Evolutionary conservation across 2,888 invertebrate genomes (phyloP), one percentile per base, ranked within the genome.

Genomic region (Clusia tigrina): DNA sequence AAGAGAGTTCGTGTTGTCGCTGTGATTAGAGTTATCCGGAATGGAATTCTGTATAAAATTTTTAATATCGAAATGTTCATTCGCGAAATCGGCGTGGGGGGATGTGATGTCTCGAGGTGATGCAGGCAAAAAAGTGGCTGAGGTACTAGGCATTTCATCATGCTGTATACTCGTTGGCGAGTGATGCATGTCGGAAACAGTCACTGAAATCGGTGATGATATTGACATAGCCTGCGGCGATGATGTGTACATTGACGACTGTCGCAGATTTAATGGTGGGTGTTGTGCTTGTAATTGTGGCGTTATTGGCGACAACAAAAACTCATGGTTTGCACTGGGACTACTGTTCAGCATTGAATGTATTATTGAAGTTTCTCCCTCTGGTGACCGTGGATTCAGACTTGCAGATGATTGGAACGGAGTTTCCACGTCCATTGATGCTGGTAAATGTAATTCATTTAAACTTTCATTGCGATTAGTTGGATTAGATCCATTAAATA

Each of bases 1-100:
- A 80, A 94, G 92, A 2, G 91, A 91, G 65, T 80, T 80, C 48
- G 79, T 78, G 59, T 76, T 76, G n/a, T 74, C 73, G 20, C 67
- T 67, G 5, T 69, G 69, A 53, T 66, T 69, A 18, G 69, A 20
- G 22, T 68, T 70, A 26, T 77, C 69, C 57, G 74, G 73, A 48
- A 66, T 69, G 42, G 71, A 63, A 60, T 66, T 69, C 48, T 72
- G 74, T 69, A 73, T 74, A 20, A 76, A 75, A 5, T 69, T 69
- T 60, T 77, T 79, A 17, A 76, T 69, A 55, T 78, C 77, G 12
- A 73, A 77, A 38, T 80, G 70, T 52, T 70, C 71, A 52, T 38
- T 56, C 25, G 64, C 60, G 46, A 68, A 70, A 37, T 67, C 67
- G 20, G 9, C 3, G 25, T 18, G 24, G 32, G 25, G 12, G 12